phyloP scores from a whole-genome alignment of 1,140 invertebrate species.

The Apis laboriosa region DNA sequence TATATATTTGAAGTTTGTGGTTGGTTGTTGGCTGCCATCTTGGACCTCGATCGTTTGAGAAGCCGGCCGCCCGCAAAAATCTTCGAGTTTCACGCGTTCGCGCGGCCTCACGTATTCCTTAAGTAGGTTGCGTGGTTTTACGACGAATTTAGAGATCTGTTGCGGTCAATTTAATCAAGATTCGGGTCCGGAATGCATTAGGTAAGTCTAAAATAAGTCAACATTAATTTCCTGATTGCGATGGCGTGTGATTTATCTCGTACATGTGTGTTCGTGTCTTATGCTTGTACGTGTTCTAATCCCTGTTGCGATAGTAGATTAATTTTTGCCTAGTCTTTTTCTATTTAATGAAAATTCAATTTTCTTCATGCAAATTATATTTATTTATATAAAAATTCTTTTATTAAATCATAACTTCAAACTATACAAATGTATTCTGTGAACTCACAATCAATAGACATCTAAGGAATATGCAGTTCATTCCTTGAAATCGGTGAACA shows the following conservation, averaged over 20 bases:
- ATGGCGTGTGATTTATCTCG: constrained; percentile 74
- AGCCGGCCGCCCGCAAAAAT: constrained; percentile 79
- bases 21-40: constrained; percentile 80
- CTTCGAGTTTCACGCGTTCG: constrained; percentile 73
- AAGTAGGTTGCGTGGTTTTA: constrained; percentile 61
- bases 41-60: constrained; percentile 78
- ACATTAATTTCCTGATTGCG: constrained; percentile 63
- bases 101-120: constrained; percentile 68
- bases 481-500: constrained; percentile 27
- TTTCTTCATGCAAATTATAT: neutral
- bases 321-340: constrained; percentile 4
- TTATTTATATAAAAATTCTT: neutral
- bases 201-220: constrained; percentile 72
- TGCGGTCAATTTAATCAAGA: constrained; percentile 66
- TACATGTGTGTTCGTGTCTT: constrained; percentile 70
- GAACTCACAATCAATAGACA: constrained; percentile 53
- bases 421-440: constrained; percentile 8
- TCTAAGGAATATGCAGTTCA: constrained; percentile 31
- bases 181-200: constrained; percentile 78
- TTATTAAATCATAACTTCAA: constrained; percentile 2
- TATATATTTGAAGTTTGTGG: constrained; percentile 61
- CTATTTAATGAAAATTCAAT: neutral
- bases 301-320: constrained; percentile 42
- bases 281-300: constrained; percentile 63
- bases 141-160: constrained; percentile 60